phyloP scores from a whole-genome alignment of 1,140 invertebrate species.

The Babylonia areolata region DNA sequence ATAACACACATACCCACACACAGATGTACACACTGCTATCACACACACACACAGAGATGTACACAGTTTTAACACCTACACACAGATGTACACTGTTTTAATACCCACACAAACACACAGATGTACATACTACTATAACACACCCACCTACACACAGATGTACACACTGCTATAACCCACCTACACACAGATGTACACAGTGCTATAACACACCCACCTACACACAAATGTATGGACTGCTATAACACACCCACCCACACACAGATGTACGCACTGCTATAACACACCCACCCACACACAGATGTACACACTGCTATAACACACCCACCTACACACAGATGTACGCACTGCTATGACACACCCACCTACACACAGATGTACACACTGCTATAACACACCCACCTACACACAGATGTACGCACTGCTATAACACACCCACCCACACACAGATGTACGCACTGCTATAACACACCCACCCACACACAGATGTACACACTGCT shows the following conservation, averaged over 20 bases:
- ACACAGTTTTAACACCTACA: neutral
- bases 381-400: too few relatives aligned
- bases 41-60: neutral
- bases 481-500: constrained; percentile 91
- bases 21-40: too few relatives aligned
- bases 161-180: neutral
- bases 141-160: neutral
- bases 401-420: neutral
- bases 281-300: constrained; percentile 1
- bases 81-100: neutral
- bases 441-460: constrained; percentile 91
- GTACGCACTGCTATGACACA: neutral
- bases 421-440: too few relatives aligned
- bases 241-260: neutral
- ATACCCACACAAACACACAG: neutral
- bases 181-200: neutral
- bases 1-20: too few relatives aligned
- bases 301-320: neutral
- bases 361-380: too few relatives aligned
- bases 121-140: neutral
- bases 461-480: constrained; percentile 87
- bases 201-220: neutral
- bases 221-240: neutral
- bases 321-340: neutral
- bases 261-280: neutral